A percentile compares a stretch with the other conserved stretches of the same genome.
These are phyloP conservation scores for Euwallacea similis DNA, from an alignment of 1,140 invertebrate species.

Conservation along the genomic window DNA sequence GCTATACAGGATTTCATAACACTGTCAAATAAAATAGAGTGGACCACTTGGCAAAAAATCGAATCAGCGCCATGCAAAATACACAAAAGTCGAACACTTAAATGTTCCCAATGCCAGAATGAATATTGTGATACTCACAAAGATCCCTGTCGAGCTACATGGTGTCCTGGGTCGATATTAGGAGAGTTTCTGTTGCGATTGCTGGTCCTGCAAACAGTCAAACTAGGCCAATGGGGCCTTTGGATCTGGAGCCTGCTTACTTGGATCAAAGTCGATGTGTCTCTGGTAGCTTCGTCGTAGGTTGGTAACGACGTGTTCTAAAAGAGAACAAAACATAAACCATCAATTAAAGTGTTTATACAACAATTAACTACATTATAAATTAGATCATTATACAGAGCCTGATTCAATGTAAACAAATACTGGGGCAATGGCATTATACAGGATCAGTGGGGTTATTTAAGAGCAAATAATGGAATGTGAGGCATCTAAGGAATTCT, in stretches of 20 bases:
- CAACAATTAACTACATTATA: not conserved
- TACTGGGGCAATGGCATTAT: slow-evolving; percentile 13
- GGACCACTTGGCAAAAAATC: no score
- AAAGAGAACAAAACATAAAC: not conserved
- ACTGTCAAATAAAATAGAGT: no score
- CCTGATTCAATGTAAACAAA: not conserved
- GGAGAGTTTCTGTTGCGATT: slow-evolving; percentile 46
- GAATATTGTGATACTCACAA: slow-evolving; percentile 44
- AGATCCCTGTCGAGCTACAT: slow-evolving; percentile 47
- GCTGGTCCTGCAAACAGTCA: slow-evolving; percentile 34
- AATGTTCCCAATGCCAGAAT: no score
- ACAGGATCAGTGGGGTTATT: slow-evolving; percentile 8
- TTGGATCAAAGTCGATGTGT: slow-evolving; percentile 42
- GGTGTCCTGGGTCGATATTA: slow-evolving; percentile 44
- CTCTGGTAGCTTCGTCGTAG: slow-evolving; percentile 54
- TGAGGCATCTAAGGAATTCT: slow-evolving; percentile 19
- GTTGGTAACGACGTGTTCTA: slow-evolving; percentile 49
- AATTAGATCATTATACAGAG: not conserved
- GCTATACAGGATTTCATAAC: no score
- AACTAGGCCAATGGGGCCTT: slow-evolving; percentile 49
- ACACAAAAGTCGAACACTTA: no score
- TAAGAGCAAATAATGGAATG: slow-evolving; percentile 16
- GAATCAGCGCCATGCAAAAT: no score
- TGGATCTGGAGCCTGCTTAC: slow-evolving; percentile 46
- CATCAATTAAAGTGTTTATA: not conserved